These are phyloP conservation scores for Kryptolebias ocellatus DNA, from an alignment of 2,797 vertebrate genomes.

Conservation along the genomic window DNA sequence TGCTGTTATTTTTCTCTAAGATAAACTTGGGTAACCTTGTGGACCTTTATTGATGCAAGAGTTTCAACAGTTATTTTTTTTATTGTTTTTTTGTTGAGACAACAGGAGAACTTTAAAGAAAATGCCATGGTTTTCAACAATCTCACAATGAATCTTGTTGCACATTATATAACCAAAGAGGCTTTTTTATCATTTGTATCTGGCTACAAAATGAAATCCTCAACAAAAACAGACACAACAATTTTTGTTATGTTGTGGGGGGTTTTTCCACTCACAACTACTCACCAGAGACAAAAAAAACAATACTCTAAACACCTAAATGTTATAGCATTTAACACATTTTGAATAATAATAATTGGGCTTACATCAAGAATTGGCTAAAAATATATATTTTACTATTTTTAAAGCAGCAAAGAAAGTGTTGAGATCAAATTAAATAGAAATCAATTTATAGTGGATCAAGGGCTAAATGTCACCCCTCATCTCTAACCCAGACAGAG, in stretches of 20 bases:
- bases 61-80: slow-evolving; percentile 25
- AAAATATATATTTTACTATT: background rate
- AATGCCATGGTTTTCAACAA: slow-evolving; percentile 16
- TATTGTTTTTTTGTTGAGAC: slow-evolving; percentile 18
- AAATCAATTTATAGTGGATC: slow-evolving; percentile 20
- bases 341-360: slow-evolving; percentile 2
- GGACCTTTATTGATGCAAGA: slow-evolving; percentile 54
- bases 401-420: background rate
- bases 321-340: background rate
- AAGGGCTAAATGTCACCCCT: slow-evolving; percentile 18
- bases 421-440: background rate
- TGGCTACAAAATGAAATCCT: slow-evolving; percentile 36
- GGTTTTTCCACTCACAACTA: background rate
- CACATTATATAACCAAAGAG: slow-evolving; percentile 35
- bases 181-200: slow-evolving; percentile 35
- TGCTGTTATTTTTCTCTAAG: too few relatives aligned
- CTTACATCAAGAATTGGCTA: background rate
- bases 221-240: slow-evolving; percentile 37
- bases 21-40: slow-evolving; percentile 25
- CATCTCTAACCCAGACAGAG: slow-evolving; percentile 27
- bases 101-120: slow-evolving; percentile 44
- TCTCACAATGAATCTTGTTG: slow-evolving; percentile 36
- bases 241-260: background rate
- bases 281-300: background rate
- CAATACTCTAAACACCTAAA: background rate